Conservation (phyloP, 2,797 vertebrate genomes). For the Pteropus rufus region DNA sequence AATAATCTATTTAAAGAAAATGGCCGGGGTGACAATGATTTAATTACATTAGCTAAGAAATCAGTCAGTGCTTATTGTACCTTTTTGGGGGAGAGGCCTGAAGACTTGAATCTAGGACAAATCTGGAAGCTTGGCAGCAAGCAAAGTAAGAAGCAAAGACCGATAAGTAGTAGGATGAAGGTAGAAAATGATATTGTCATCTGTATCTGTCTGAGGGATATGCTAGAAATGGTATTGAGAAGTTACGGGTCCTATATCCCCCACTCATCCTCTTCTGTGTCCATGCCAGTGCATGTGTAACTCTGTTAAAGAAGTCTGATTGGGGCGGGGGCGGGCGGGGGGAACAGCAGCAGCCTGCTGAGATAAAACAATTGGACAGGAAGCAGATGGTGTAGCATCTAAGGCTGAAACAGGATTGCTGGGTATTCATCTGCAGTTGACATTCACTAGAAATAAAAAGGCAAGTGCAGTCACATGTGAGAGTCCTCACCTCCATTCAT, state of each 20-base stretch:
- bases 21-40: not conserved
- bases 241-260: not conserved
- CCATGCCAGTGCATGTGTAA: not conserved
- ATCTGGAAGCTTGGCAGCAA: not conserved
- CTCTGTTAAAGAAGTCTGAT: not conserved
- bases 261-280: not conserved
- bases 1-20: slow-evolving; percentile 60
- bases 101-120: not conserved
- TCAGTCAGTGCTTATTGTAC: not conserved
- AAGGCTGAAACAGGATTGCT: not conserved
- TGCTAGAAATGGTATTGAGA: not conserved
- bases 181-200: not conserved
- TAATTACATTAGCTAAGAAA: slow-evolving; percentile 44
- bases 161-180: not conserved
- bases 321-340: fast-evolving
- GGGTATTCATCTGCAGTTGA: not conserved
- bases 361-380: not conserved
- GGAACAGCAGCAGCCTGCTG: not conserved
- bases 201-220: not conserved
- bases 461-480: not conserved
- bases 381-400: not conserved
- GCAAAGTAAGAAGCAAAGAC: not conserved
- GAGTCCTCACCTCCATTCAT: not conserved
- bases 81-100: not conserved
- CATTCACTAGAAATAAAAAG: not conserved